Percentiles rank a stretch among this genome's conserved stretches.
phyloP scores from a whole-genome alignment of 1,140 invertebrate genomes.

The Teleopsis dalmanni region DNA sequence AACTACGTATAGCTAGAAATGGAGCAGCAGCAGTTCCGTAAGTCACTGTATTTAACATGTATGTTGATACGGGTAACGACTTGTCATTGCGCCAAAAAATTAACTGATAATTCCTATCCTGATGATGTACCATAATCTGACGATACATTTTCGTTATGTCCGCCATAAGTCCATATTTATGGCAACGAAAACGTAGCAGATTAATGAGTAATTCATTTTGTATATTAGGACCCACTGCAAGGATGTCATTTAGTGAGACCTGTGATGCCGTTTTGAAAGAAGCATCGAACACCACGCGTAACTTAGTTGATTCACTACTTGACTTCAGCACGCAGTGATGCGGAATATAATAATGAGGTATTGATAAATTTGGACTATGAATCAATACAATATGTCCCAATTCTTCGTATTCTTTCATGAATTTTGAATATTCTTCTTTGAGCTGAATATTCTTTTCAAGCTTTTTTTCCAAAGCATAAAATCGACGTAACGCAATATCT shows the following conservation, averaged over 20 bases:
- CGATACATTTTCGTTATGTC: constrained; percentile 46
- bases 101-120: constrained; percentile 36
- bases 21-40: too few species aligned
- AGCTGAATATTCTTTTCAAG: neutral
- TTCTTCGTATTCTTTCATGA: constrained; percentile 28
- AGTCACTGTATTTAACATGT: too few species aligned
- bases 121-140: constrained; percentile 34
- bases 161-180: constrained; percentile 27
- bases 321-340: constrained; percentile 37
- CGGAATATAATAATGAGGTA: constrained; percentile 27
- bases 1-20: too few species aligned
- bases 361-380: neutral
- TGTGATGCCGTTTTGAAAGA: constrained; percentile 13
- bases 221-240: constrained; percentile 34
- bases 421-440: constrained; percentile 17
- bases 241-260: constrained; percentile 37
- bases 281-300: constrained; percentile 32
- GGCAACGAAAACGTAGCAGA: constrained; percentile 37
- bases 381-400: constrained; percentile 28
- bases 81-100: constrained; percentile 45
- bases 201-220: constrained; percentile 44
- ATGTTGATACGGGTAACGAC: too few species aligned
- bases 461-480: neutral
- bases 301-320: constrained; percentile 20
- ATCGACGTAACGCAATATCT: neutral